Evolutionary conservation across 2,888 invertebrate genomes (phyloP).

Genomic region (Crossocerus cetratus): DNA sequence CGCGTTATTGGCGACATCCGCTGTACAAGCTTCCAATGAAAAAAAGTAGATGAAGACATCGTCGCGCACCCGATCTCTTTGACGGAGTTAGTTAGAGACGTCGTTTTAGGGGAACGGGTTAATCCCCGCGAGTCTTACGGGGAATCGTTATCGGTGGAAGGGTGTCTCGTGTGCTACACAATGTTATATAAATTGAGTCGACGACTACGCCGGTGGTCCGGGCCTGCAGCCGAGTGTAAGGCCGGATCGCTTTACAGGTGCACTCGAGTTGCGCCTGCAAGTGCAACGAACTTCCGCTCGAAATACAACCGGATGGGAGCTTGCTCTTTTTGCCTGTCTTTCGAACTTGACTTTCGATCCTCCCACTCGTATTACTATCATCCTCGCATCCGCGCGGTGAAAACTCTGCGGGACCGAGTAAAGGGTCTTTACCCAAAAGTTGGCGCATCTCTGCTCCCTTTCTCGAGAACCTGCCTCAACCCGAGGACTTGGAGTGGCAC

Average conservation of each 20-base stretch:
- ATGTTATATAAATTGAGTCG: constrained; percentile 53
- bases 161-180: constrained; percentile 35
- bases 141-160: constrained; percentile 28
- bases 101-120: neutral
- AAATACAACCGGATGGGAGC: neutral
- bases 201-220: constrained; percentile 29
- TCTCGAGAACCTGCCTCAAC: too few species aligned
- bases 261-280: constrained; percentile 20
- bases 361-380: too few species aligned
- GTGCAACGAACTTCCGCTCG: constrained; percentile 21
- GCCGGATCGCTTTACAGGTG: constrained; percentile 38
- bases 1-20: too few species aligned
- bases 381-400: too few species aligned
- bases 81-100: neutral
- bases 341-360: too few species aligned
- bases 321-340: too few species aligned
- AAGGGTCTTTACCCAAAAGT: too few species aligned
- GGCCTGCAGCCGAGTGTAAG: neutral
- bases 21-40: too few species aligned
- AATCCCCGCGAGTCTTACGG: neutral
- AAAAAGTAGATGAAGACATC: too few species aligned
- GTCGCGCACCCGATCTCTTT: neutral
- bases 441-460: too few species aligned
- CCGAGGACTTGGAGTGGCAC: too few species aligned
- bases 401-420: too few species aligned